These are phyloP conservation scores for Poecilia wingei DNA, from an alignment of 2,797 vertebrate genomes.

Conservation along the genomic window DNA sequence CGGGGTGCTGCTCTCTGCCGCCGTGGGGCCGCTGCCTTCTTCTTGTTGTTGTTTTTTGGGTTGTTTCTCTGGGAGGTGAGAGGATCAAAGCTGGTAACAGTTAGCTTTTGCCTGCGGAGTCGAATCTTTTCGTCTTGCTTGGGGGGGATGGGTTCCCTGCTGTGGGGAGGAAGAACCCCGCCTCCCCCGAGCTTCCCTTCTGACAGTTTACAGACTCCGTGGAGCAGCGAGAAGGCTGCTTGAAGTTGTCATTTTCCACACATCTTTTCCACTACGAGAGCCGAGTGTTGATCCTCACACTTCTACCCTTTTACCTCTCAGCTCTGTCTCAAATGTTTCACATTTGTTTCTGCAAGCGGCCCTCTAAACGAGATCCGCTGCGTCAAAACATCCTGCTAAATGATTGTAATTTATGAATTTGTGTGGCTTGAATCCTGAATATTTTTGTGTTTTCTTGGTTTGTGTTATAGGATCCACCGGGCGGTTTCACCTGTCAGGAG, in stretches of 20 bases:
- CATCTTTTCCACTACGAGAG: constrained; percentile 76
- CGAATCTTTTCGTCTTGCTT: constrained; percentile 77
- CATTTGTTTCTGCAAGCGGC: constrained; percentile 81
- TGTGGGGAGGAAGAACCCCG: constrained; percentile 75
- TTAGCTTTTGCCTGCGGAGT: constrained; percentile 86
- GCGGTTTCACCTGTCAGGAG: constrained; percentile 86
- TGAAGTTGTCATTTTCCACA: constrained; percentile 79
- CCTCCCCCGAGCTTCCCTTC: constrained; percentile 66
- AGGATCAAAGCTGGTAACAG: constrained; percentile 87
- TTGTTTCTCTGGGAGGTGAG: constrained; percentile 70
- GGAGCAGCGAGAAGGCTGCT: constrained; percentile 63
- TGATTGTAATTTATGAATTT: not conserved
- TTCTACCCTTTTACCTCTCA: constrained; percentile 58
- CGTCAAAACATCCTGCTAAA: constrained; percentile 33
- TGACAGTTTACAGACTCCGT: constrained; percentile 70
- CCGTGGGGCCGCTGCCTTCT: constrained; percentile 68
- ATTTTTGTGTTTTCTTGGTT: not conserved
- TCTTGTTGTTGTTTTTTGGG: constrained; percentile 75
- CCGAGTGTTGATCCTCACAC: constrained; percentile 72
- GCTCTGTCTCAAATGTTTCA: constrained; percentile 73
- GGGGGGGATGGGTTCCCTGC: constrained; percentile 77
- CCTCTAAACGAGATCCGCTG: constrained; percentile 62
- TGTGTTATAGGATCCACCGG: constrained; percentile 84
- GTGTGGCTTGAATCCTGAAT: not conserved
- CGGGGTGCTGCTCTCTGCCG: constrained; percentile 75